These are phyloP conservation scores for Leptogaster cylindrica DNA, from an alignment of 2,888 invertebrate genomes.

Conservation along the genomic window DNA sequence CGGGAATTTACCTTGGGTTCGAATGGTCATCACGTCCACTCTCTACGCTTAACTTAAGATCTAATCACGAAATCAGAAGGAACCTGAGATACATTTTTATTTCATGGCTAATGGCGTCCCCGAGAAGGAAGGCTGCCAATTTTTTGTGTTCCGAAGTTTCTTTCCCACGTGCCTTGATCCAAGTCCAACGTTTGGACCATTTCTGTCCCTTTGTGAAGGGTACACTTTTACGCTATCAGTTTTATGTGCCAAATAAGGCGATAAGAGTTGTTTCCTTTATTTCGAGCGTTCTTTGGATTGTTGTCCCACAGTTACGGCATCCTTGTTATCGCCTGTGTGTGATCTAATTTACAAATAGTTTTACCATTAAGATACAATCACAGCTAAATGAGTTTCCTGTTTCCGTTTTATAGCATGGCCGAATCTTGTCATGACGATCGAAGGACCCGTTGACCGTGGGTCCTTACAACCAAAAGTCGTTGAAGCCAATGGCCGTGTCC, in stretches of 20 bases:
- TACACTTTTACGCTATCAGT: conserved; percentile 45
- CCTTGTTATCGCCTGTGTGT: conserved; percentile 43
- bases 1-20: conserved; percentile 9
- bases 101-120: conserved; percentile 39
- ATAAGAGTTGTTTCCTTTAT: conserved; percentile 46
- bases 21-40: conserved; percentile 45
- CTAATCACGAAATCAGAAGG: conserved; percentile 45
- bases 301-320: conserved; percentile 34
- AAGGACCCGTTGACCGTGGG: conserved; percentile 8
- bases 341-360: conserved; percentile 48
- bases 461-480: conserved; percentile 21
- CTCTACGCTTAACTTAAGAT: conserved; percentile 46
- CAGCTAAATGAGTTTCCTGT: conserved; percentile 44
- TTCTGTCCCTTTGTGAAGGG: conserved; percentile 19
- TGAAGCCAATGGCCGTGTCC: conserved; percentile 32
- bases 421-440: conserved; percentile 8
- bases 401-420: conserved; percentile 29
- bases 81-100: conserved; percentile 47
- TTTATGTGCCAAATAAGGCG: conserved; percentile 46
- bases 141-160: background rate
- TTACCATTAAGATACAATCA: conserved; percentile 47
- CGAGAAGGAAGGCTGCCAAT: conserved; percentile 8
- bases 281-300: conserved; percentile 40
- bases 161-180: background rate
- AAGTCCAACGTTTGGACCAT: background rate